These are phyloP conservation scores for Muntiacus reevesi DNA, from an alignment of 2,113 vertebrate genomes.

Conservation along the genomic window DNA sequence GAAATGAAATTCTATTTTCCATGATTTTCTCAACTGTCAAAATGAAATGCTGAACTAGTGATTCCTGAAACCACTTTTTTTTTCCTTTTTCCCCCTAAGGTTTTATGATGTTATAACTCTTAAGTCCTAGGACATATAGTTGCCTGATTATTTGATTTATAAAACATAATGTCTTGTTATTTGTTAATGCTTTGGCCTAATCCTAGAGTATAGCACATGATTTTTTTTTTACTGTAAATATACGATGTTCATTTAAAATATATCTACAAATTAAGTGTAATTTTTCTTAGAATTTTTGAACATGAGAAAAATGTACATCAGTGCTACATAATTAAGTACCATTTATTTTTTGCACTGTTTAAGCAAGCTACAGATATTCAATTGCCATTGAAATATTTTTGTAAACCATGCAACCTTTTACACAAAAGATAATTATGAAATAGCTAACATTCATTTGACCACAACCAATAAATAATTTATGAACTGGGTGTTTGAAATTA, in stretches of 20 bases:
- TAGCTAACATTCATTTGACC: slow-evolving; percentile 83
- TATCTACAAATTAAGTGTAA: slow-evolving; percentile 73
- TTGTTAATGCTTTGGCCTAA: slow-evolving; percentile 1
- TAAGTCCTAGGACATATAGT: not conserved
- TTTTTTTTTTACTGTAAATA: slow-evolving; percentile 50
- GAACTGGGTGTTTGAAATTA: slow-evolving; percentile 82
- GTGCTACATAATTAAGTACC: slow-evolving; percentile 75
- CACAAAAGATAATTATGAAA: slow-evolving; percentile 83
- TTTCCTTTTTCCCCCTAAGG: not conserved
- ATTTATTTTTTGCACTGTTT: slow-evolving; percentile 77
- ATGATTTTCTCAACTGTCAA: not conserved
- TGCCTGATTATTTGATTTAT: not conserved
- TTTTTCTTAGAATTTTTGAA: slow-evolving; percentile 72
- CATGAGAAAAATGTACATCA: slow-evolving; percentile 72
- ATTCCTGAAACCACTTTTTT: not conserved
- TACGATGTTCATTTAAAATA: slow-evolving; percentile 67
- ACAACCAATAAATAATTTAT: slow-evolving; percentile 86
- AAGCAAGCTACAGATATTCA: slow-evolving; percentile 76
- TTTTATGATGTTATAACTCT: not conserved
- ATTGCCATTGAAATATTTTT: slow-evolving; percentile 80
- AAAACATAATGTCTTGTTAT: not conserved
- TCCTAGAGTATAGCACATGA: not conserved
- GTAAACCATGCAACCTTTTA: slow-evolving; percentile 81
- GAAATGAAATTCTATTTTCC: not conserved
- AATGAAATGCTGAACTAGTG: not conserved